Evolutionary conservation across 2,888 invertebrate species (phyloP), one percentile per base, ranked within the genome.

Genomic region (Zygothrica quintamaculata): DNA sequence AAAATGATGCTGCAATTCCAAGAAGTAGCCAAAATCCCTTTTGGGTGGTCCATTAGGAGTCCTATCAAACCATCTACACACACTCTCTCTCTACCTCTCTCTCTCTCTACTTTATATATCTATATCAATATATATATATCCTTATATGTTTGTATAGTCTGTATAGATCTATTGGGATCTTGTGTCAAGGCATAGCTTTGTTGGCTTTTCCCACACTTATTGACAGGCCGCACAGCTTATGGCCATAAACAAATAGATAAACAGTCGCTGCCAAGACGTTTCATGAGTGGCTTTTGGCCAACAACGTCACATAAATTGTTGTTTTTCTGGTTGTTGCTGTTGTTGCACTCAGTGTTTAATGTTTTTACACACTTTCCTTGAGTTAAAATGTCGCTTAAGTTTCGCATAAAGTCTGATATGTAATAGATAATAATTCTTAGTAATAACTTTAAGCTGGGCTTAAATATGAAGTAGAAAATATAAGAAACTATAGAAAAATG

Each of bases 191-290:
- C 57, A 58, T 48, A 64, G 65, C 72, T 82, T 78, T 81, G 81
- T 81, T 81, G 74, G 81, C 81, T 84, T 81, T 81, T 81, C 81
- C 81, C 81, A 81, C 81, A 81, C 69, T 64, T 80, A 80, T 84
- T 84, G 80, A 80, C 80, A 70, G 74, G 72, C 67, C 57, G 55
- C 47, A 46, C 75, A 74, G 80, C 80, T 80, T 84, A 80, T 74
- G 75, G 77, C 84, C 84, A 80, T 80, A 80, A 80, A 84, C 84
- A 80, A 80, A 80, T 84, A 80, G 77, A 52, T 77, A 84, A 80
- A 80, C 70, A 80, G 65, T 72, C 62, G 48, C 57, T 55, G 65
- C 48, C 70, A 72, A 62, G 64, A 48, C 61, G 59, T 40, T 53
- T 60, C 57, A 39, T 62, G 67, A 67, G 81, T 77, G 80, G 69